phyloP scores from a whole-genome alignment of 2,113 vertebrate species.

The Pterocles orientalis region DNA sequence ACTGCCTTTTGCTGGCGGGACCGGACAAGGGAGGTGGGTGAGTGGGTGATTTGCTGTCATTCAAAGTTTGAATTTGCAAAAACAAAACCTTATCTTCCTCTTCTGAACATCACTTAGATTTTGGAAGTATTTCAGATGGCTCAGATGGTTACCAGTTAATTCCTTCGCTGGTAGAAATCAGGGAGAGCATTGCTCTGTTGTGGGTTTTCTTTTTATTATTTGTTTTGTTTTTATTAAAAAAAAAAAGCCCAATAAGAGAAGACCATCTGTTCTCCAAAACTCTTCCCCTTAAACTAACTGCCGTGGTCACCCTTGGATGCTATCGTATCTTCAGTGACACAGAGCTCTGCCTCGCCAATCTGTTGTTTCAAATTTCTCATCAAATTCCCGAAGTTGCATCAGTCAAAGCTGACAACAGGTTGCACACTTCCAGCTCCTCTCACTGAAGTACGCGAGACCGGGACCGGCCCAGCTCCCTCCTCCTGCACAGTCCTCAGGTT shows the following conservation, averaged over 20 bases:
- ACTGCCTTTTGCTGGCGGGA: neutral
- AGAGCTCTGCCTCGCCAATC: neutral
- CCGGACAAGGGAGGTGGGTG: neutral
- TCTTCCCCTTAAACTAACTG: neutral
- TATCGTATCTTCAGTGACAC: neutral
- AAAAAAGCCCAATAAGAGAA: neutral
- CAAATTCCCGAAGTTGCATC: neutral
- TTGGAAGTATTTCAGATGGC: neutral
- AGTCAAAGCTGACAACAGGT: neutral
- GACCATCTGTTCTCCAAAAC: neutral
- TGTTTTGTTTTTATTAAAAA: neutral
- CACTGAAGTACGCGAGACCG: neutral
- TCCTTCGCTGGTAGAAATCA: neutral
- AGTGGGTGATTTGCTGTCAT: neutral
- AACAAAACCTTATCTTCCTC: neutral
- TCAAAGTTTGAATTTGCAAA: neutral
- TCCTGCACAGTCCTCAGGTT: neutral
- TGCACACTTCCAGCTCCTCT: constrained; percentile 24
- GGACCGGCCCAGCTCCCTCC: neutral
- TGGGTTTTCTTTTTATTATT: neutral
- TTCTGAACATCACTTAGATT: neutral
- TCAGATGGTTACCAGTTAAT: neutral
- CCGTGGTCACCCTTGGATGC: neutral
- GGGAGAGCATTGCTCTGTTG: neutral
- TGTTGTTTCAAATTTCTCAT: neutral